These are phyloP conservation scores for Chelonoidis abingdonii DNA, from an alignment of 2,113 vertebrate genomes.

Conservation along the genomic window DNA sequence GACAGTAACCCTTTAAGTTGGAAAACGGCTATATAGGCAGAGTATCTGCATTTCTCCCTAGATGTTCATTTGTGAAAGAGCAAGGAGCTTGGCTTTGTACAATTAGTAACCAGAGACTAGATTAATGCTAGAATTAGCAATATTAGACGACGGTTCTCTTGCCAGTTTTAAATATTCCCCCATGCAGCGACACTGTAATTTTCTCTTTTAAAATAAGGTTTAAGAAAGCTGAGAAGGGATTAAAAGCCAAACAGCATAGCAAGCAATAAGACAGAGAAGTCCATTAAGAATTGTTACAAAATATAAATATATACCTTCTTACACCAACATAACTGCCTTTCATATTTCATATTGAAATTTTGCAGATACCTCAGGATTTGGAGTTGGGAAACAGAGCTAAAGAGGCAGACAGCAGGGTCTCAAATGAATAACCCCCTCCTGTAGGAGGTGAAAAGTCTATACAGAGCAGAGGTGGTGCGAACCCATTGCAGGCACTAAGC, in stretches of 20 bases:
- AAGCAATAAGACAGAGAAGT: neutral
- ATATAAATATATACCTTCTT: neutral
- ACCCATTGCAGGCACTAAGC: too few relatives aligned
- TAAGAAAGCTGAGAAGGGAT: neutral
- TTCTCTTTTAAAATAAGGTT: conserved; percentile 51
- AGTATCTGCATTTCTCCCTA: conserved; percentile 40
- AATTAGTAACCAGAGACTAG: neutral
- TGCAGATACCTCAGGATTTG: conserved; percentile 11
- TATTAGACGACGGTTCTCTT: neutral
- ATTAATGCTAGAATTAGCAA: neutral
- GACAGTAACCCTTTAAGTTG: neutral
- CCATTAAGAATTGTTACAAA: neutral
- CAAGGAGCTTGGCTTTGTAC: neutral
- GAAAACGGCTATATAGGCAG: neutral
- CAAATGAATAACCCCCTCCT: neutral
- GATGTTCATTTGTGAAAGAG: neutral
- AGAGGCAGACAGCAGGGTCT: neutral
- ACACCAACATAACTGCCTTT: conserved; percentile 1
- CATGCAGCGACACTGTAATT: conserved; percentile 35
- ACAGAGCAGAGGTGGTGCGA: neutral
- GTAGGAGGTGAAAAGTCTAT: conserved; percentile 31
- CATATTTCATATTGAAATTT: neutral
- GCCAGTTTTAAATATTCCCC: conserved; percentile 56
- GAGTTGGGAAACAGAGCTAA: neutral
- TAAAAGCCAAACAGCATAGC: neutral